These are phyloP conservation scores for Lepidurus couesii DNA, from an alignment of 1,140 invertebrate species.

Conservation along the genomic window DNA sequence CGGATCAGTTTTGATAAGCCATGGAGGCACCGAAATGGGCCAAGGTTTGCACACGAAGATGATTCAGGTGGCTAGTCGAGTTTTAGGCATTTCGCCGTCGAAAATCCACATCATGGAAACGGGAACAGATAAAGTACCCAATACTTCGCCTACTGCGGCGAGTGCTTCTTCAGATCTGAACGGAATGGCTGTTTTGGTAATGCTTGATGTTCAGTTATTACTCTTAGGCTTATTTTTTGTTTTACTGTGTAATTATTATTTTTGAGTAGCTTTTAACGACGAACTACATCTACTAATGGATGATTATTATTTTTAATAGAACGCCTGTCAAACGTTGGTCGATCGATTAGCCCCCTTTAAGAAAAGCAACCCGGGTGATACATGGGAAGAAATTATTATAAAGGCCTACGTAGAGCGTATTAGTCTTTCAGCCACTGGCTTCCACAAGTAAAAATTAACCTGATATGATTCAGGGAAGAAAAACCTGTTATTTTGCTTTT, in stretches of 20 bases:
- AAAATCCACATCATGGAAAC: constrained; percentile 85
- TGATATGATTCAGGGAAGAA: constrained; percentile 25
- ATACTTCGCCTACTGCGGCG: constrained; percentile 86
- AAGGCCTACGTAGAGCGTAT: constrained; percentile 73
- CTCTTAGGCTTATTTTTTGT: not conserved
- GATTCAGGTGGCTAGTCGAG: constrained; percentile 75
- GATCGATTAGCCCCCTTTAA: constrained; percentile 71
- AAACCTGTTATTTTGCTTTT: constrained; percentile 1
- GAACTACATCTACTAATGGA: too few species aligned
- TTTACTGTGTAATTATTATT: not conserved
- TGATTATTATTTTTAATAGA: not conserved
- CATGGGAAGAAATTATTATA: constrained; percentile 79
- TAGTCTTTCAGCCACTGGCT: constrained; percentile 77
- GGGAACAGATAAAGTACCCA: constrained; percentile 87
- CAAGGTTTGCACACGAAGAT: constrained; percentile 94
- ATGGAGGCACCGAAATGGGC: constrained; percentile 93
- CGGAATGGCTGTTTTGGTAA: constrained; percentile 84
- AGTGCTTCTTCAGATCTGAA: constrained; percentile 88
- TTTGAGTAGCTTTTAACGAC: not conserved
- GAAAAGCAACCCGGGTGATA: constrained; percentile 66
- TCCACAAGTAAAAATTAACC: constrained; percentile 53
- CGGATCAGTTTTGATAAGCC: constrained; percentile 84
- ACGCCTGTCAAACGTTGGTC: constrained; percentile 49
- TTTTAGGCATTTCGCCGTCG: constrained; percentile 63
- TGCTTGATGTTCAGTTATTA: constrained; percentile 38